These are phyloP conservation scores for Athalia circularis DNA, from an alignment of 2,888 invertebrate genomes.

Conservation along the genomic window DNA sequence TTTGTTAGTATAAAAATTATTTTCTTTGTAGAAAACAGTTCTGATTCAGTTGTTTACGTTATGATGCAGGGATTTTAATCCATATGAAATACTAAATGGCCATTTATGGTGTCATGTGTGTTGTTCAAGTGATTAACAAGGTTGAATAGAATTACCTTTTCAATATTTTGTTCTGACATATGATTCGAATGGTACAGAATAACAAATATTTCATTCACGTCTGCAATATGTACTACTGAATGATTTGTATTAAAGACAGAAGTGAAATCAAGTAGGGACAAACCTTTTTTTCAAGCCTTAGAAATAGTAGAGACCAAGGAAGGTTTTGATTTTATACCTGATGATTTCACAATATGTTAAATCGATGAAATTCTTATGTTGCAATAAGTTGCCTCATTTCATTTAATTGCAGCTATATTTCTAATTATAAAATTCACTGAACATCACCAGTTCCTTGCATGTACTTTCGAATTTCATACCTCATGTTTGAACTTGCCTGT, in stretches of 20 bases:
- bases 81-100: neutral
- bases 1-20: constrained; percentile 60
- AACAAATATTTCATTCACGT: too few relatives aligned
- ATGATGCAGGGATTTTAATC: neutral
- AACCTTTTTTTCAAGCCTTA: too few relatives aligned
- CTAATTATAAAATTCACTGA: neutral
- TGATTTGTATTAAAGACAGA: too few relatives aligned
- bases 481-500: neutral
- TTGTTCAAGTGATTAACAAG: neutral
- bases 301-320: neutral
- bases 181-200: too few relatives aligned
- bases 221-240: too few relatives aligned
- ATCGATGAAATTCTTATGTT: too few relatives aligned
- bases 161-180: neutral
- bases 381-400: neutral
- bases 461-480: constrained; percentile 2
- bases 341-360: neutral
- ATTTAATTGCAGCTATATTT: neutral
- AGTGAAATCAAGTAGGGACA: too few relatives aligned
- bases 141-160: neutral
- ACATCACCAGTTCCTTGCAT: constrained; percentile 14
- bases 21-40: constrained; percentile 61
- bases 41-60: constrained; percentile 49
- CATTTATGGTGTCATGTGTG: constrained; percentile 1
- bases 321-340: neutral